These are phyloP conservation scores for Phataginus tricuspis DNA, from an alignment of 2,797 vertebrate species.

Conservation along the genomic window DNA sequence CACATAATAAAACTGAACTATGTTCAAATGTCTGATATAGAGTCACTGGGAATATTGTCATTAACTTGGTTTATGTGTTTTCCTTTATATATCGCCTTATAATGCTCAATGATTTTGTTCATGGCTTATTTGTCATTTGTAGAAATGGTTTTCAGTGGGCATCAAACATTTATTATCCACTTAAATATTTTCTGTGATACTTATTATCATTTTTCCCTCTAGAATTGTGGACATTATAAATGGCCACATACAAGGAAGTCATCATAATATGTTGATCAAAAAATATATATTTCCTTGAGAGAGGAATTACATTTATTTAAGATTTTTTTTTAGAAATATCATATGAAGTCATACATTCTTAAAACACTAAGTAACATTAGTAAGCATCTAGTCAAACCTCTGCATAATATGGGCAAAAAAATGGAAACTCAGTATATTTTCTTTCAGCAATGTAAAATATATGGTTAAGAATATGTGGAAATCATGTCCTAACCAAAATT, in stretches of 20 bases:
- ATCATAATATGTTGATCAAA: slow-evolving; percentile 22
- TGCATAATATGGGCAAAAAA: neutral
- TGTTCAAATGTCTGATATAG: neutral
- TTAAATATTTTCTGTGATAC: slow-evolving; percentile 43
- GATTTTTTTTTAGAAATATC: slow-evolving; percentile 8
- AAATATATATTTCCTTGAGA: slow-evolving; percentile 48
- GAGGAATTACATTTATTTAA: slow-evolving; percentile 41
- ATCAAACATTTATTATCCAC: neutral
- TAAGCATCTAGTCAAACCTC: slow-evolving; percentile 12
- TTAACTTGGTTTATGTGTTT: slow-evolving; percentile 50
- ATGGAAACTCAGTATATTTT: slow-evolving; percentile 27
- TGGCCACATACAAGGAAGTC: neutral
- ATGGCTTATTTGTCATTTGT: neutral
- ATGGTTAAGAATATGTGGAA: slow-evolving; percentile 62
- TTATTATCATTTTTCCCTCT: neutral
- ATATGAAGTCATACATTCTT: slow-evolving; percentile 13
- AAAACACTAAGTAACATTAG: neutral
- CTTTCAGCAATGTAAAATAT: slow-evolving; percentile 69
- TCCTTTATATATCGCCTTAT: slow-evolving; percentile 37
- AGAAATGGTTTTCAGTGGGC: slow-evolving; percentile 10
- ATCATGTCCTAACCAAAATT: slow-evolving; percentile 73
- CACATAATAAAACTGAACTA: slow-evolving; percentile 44
- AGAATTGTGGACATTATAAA: slow-evolving; percentile 11
- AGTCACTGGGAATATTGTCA: slow-evolving; percentile 38
- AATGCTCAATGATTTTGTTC: slow-evolving; percentile 21